Percentiles rank a stretch among this genome's conserved stretches.
Evolutionary conservation across 2,888 invertebrate species (phyloP).

Genomic region (Crepidodera aurea): DNA sequence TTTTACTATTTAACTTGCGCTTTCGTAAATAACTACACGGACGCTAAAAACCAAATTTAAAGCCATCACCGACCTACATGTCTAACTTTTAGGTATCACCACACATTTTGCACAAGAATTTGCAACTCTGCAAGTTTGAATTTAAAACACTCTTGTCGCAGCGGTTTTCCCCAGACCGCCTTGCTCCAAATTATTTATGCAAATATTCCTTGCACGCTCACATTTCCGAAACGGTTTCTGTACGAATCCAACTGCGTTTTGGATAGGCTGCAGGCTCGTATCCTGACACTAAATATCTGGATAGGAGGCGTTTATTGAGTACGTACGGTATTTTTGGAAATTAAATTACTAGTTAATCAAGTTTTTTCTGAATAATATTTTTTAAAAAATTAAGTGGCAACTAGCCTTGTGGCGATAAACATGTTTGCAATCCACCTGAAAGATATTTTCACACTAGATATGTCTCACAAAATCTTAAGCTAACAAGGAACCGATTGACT

Average conservation of each 20-base stretch:
- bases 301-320: too few species aligned
- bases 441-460: too few species aligned
- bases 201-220: constrained; percentile 24
- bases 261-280: not conserved
- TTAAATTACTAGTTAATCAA: too few species aligned
- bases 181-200: constrained; percentile 17
- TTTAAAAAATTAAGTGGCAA: too few species aligned
- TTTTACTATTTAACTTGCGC: not conserved
- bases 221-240: constrained; percentile 21
- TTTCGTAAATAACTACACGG: not conserved
- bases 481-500: too few species aligned
- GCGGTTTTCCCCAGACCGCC: constrained; percentile 16
- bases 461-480: too few species aligned
- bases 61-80: not conserved
- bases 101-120: constrained; percentile 19
- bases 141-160: constrained; percentile 21
- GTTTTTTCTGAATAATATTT: too few species aligned
- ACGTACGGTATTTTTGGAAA: too few species aligned
- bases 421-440: too few species aligned
- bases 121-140: constrained; percentile 17
- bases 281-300: too few species aligned
- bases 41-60: not conserved
- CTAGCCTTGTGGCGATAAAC: too few species aligned
- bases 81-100: constrained; percentile 20
- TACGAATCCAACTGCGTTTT: constrained; percentile 10